These are phyloP conservation scores for Yponomeuta malinellus DNA, from an alignment of 2,888 invertebrate species.

Conservation along the genomic window DNA sequence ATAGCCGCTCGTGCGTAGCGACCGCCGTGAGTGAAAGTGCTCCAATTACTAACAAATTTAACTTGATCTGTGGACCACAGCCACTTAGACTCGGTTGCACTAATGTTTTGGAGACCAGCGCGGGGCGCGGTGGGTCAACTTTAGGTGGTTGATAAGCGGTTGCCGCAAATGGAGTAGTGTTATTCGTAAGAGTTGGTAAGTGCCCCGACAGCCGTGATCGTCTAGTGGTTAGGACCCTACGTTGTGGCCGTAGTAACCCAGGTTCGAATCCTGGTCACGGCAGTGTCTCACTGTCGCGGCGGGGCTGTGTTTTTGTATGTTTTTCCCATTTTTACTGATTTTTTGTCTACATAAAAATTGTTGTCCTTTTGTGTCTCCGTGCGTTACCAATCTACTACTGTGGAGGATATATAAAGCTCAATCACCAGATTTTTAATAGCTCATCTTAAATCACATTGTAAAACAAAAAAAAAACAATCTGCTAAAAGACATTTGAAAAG, in stretches of 20 bases:
- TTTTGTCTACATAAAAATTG: too few species aligned
- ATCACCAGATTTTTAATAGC: too few species aligned
- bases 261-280: slow-evolving; percentile 85
- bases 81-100: background rate
- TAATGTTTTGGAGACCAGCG: background rate
- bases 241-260: slow-evolving; percentile 86
- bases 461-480: too few species aligned
- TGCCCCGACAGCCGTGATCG: slow-evolving; percentile 76
- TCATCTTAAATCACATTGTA: too few species aligned
- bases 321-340: background rate
- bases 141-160: background rate
- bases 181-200: background rate
- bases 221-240: slow-evolving; percentile 84
- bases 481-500: too few species aligned
- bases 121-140: background rate
- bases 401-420: too few species aligned
- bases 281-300: slow-evolving; percentile 45
- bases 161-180: background rate
- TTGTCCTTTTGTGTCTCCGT: too few species aligned
- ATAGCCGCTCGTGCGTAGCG: background rate
- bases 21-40: background rate
- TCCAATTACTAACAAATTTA: background rate
- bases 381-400: too few species aligned
- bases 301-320: slow-evolving; percentile 13
- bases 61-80: background rate